phyloP scores from a whole-genome alignment of 2,797 vertebrate species.

The Agapornis canus region DNA sequence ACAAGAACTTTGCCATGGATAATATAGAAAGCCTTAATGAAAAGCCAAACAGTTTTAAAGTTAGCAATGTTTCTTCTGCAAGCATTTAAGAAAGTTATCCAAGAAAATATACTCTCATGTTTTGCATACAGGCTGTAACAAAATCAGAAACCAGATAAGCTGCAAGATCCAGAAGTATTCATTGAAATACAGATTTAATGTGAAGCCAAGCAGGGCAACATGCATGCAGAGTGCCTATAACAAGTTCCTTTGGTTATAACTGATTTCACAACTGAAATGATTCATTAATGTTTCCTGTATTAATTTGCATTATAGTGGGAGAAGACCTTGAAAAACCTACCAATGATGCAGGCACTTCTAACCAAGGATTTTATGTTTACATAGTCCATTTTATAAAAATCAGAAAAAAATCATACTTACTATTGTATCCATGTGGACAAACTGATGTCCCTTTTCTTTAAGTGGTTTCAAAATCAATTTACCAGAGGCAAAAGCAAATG shows the following conservation, averaged over 20 bases:
- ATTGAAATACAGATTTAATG: background rate
- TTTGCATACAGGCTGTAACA: background rate
- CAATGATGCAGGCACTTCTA: background rate
- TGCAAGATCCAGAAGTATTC: background rate
- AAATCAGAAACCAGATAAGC: background rate
- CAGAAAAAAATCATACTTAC: conserved; percentile 64
- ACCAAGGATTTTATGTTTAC: background rate
- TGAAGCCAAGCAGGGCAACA: background rate
- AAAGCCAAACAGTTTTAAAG: conserved; percentile 7
- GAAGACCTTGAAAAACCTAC: background rate
- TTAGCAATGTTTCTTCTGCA: background rate
- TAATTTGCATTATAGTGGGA: background rate
- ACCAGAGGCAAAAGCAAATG: conserved; percentile 74
- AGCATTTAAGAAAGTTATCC: background rate
- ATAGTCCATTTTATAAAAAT: background rate
- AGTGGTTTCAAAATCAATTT: conserved; percentile 76
- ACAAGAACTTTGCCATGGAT: conserved; percentile 65
- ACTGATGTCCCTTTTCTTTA: conserved; percentile 79
- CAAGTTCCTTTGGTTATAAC: background rate
- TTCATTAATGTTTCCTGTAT: background rate
- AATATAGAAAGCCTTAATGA: conserved; percentile 75
- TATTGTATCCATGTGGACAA: conserved; percentile 73
- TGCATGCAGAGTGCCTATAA: background rate
- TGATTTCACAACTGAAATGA: background rate
- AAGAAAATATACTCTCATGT: background rate